Evolutionary conservation across 2,888 invertebrate species (phyloP).

Genomic region (Blastobasis lacticolella): DNA sequence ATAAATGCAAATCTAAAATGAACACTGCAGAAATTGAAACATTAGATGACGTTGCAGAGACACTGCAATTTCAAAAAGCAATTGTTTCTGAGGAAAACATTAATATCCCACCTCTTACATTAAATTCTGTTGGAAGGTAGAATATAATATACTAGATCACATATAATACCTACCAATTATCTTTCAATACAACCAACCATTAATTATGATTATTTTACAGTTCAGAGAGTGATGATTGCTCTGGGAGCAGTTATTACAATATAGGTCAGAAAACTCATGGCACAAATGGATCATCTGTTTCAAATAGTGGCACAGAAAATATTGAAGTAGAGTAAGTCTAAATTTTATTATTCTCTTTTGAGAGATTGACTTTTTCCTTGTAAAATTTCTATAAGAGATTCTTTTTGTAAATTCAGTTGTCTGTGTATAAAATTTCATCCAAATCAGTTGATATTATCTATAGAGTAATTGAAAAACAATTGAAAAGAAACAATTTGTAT

Average conservation of each 20-base stretch:
- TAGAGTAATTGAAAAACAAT: no score
- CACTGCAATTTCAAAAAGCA: slow-evolving; percentile 51
- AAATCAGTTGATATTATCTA: no score
- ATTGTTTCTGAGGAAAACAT: slow-evolving; percentile 52
- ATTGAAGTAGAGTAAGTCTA: background rate
- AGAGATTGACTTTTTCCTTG: no score
- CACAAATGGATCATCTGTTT: slow-evolving; percentile 38
- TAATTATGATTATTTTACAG: slow-evolving; percentile 25
- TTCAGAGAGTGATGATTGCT: slow-evolving; percentile 36
- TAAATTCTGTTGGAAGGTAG: slow-evolving; percentile 58
- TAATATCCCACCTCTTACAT: slow-evolving; percentile 42
- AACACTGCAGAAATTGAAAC: slow-evolving; percentile 43
- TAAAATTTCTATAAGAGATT: no score
- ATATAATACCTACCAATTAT: background rate
- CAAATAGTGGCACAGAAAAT: slow-evolving; percentile 22
- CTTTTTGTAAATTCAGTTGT: no score
- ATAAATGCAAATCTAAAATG: slow-evolving; percentile 52
- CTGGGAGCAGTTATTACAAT: slow-evolving; percentile 37
- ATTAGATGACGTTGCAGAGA: slow-evolving; percentile 59
- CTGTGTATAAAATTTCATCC: no score
- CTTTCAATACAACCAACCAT: background rate
- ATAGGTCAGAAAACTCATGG: slow-evolving; percentile 28
- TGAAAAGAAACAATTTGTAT: no score
- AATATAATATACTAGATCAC: slow-evolving; percentile 7
- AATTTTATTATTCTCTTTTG: no score